Percentiles rank a stretch among this genome's conserved stretches.
These are phyloP conservation scores for Corythoichthys intestinalis DNA, from an alignment of 2,113 vertebrate genomes.

Conservation along the genomic window DNA sequence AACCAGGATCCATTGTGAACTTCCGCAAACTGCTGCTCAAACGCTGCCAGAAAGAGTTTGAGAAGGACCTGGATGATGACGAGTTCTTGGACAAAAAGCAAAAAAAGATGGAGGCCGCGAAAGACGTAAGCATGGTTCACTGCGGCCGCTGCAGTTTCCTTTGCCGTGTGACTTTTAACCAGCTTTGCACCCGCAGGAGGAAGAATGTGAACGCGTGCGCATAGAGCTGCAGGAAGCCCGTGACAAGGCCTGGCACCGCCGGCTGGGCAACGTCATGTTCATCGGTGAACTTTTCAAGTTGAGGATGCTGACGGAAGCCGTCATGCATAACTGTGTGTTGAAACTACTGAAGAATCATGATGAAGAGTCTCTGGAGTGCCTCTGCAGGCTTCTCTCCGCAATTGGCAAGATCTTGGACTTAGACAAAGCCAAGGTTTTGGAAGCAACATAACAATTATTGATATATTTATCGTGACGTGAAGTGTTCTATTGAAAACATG, in stretches of 20 bases:
- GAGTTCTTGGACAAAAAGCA: conserved; percentile 95
- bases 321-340: conserved; percentile 97
- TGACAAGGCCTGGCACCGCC: conserved; percentile 88
- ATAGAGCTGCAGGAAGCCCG: conserved; percentile 83
- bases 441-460: background rate
- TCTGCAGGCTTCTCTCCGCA: conserved; percentile 92
- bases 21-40: conserved; percentile 96
- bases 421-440: conserved; percentile 86
- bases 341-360: conserved; percentile 98
- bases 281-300: conserved; percentile 97
- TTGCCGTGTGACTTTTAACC: background rate
- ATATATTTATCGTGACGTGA: no score
- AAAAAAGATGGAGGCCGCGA: conserved; percentile 88
- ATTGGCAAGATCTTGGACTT: conserved; percentile 99
- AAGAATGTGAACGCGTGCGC: conserved; percentile 85
- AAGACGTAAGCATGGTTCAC: conserved; percentile 69
- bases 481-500: no score
- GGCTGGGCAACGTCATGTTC: conserved; percentile 96
- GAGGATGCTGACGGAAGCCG: conserved; percentile 97
- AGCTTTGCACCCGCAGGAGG: conserved; percentile 54
- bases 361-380: conserved; percentile 94
- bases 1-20: conserved; percentile 87
- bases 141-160: background rate
- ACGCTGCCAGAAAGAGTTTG: conserved; percentile 98
- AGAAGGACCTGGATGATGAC: conserved; percentile 95